These are phyloP conservation scores for Drosophila virilis DNA, from an alignment of 1,140 invertebrate species.

Conservation along the genomic window DNA sequence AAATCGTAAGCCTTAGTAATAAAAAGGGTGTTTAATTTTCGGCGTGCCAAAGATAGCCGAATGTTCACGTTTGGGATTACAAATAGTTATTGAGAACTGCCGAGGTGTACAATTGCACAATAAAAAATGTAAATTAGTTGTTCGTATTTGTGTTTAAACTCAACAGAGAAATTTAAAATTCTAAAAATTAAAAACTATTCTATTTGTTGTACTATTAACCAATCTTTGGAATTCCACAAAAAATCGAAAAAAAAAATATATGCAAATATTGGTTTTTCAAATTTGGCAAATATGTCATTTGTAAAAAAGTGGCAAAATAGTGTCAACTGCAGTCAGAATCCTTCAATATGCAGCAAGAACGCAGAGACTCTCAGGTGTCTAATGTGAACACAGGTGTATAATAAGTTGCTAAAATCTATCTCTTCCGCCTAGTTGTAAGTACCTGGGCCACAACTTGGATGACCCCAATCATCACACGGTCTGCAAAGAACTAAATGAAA, in stretches of 20 bases:
- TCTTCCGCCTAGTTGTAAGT: conserved; percentile 7
- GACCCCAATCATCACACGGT: too few species aligned
- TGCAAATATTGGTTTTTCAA: neutral
- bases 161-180: conserved; percentile 1
- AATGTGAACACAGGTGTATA: too few species aligned
- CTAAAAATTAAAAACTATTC: conserved; percentile 1
- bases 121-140: neutral
- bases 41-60: too few species aligned
- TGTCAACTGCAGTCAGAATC: neutral
- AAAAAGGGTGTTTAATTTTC: too few species aligned
- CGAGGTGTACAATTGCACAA: neutral
- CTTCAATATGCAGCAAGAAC: conserved; percentile 13
- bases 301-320: neutral
- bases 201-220: neutral
- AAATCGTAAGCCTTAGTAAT: too few species aligned
- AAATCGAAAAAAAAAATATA: neutral
- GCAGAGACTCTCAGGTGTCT: conserved; percentile 27
- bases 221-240: neutral
- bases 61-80: neutral
- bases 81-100: neutral
- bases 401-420: neutral
- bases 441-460: too few species aligned
- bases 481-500: too few species aligned
- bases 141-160: conserved; percentile 14
- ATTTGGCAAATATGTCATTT: conserved; percentile 8